Evolutionary conservation across 1,140 invertebrate species (phyloP), one percentile per base, ranked within the genome.

Genomic region (Platyscapa corneri): DNA sequence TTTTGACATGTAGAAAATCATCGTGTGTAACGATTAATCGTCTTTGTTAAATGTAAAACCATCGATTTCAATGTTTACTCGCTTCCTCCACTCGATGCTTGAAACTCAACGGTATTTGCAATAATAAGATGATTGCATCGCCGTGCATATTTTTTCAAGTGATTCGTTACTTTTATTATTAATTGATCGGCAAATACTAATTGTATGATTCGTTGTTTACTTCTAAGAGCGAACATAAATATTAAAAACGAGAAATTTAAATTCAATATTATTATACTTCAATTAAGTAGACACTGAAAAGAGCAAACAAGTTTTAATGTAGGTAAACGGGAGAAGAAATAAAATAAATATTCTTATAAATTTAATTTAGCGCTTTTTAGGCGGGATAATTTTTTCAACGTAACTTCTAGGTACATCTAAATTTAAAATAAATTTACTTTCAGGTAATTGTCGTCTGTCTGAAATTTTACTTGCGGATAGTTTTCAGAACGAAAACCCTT

Each of bases 1-100:
- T 49, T 76, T 49, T 27, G 39, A 7, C 74, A n/a, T 23, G 27
- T 32, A 7, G 7, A n/a, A 70, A 32, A 20, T 7, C 32, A 7
- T 18, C 3, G 16, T 20, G 67, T n/a, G 60, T 37, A 10, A 32
- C 30, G 30, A 64, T 16, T 37, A 23, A 16, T 32, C 6, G 3
- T 39, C 34, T 60, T 84, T n/a, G 30, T 79, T 53, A 67, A 87
- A 88, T 86, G 70, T 86, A 82, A 87, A n/a, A n/a, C 77, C 86
- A 87, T 88, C 84, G 77, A 80, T 39, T 72, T 46, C 37, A 39
- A 53, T 64, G 86, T 84, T 87, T 82, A 46, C 42, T 74, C n/a
- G 42, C 10, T 30, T n/a, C n/a, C 12, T 65, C 37, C 32, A 7
- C 10, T 78, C 8, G 76, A 30, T 49, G 20, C 32, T 34, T 37